These are phyloP conservation scores for Carterocephalus palaemon DNA, from an alignment of 2,888 invertebrate genomes.

Conservation along the genomic window DNA sequence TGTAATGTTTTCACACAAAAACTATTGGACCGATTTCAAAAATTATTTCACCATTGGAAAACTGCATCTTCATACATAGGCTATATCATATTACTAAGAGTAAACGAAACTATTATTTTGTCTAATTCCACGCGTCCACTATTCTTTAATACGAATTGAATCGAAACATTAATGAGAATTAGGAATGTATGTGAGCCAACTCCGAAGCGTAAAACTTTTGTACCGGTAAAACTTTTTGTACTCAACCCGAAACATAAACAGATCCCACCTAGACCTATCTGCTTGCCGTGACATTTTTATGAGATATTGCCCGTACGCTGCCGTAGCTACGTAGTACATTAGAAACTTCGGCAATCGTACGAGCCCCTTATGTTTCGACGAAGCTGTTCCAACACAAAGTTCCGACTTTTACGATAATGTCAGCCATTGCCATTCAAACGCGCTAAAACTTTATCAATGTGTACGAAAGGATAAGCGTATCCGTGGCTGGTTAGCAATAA, in stretches of 20 bases:
- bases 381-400: slow-evolving; percentile 73
- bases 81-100: no score
- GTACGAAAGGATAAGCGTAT: slow-evolving; percentile 72
- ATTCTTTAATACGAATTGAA: no score
- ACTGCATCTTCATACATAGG: no score
- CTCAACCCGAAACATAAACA: slow-evolving; percentile 49
- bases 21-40: no score
- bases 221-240: no score
- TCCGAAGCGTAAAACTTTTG: no score
- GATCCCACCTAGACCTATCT: slow-evolving; percentile 35
- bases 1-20: no score
- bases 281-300: slow-evolving; percentile 63
- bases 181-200: no score
- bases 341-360: slow-evolving; percentile 76
- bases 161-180: no score
- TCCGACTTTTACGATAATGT: slow-evolving; percentile 78
- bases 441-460: slow-evolving; percentile 77
- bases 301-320: slow-evolving; percentile 67
- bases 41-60: no score
- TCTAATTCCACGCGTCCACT: no score
- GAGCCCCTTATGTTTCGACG: slow-evolving; percentile 76
- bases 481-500: slow-evolving; percentile 24
- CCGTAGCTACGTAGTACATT: slow-evolving; percentile 68
- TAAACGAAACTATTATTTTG: no score
- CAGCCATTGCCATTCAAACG: slow-evolving; percentile 78